phyloP scores from a whole-genome alignment of 2,888 invertebrate species.

The Melinaea menophilus region DNA sequence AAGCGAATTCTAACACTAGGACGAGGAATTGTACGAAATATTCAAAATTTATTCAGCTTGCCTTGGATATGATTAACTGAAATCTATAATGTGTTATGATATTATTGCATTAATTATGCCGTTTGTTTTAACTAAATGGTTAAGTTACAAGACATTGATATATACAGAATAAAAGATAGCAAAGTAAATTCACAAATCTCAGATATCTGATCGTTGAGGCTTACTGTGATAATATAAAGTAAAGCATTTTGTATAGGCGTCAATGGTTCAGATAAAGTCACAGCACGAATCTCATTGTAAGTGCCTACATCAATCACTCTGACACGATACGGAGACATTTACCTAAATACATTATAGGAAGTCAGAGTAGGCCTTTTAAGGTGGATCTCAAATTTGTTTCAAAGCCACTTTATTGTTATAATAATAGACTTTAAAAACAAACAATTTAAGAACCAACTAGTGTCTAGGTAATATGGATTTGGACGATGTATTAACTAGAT shows the following conservation, averaged over 20 bases:
- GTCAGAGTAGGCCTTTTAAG: neutral
- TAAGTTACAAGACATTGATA: too few relatives aligned
- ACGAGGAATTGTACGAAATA: too few relatives aligned
- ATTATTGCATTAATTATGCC: too few relatives aligned
- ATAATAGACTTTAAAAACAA: neutral
- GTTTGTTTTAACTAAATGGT: too few relatives aligned
- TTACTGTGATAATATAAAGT: slow-evolving; percentile 49
- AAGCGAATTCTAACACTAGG: too few relatives aligned
- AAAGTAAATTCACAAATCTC: too few relatives aligned
- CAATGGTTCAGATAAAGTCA: slow-evolving; percentile 62
- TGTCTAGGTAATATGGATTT: too few relatives aligned
- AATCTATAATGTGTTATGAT: too few relatives aligned
- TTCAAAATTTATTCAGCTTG: too few relatives aligned
- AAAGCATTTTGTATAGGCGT: slow-evolving; percentile 46
- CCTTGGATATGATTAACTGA: too few relatives aligned
- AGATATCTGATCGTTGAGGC: neutral
- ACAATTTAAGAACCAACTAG: neutral
- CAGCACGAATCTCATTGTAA: slow-evolving; percentile 56
- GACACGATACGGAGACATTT: slow-evolving; percentile 73
- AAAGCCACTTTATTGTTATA: neutral
- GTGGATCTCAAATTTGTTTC: slow-evolving; percentile 3
- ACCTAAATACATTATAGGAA: slow-evolving; percentile 72
- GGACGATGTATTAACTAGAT: too few relatives aligned
- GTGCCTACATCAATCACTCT: slow-evolving; percentile 69
- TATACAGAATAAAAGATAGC: too few relatives aligned